Percentiles rank a stretch among this genome's conserved stretches.
phyloP scores from a whole-genome alignment of 2,888 invertebrate species.

The Ormyrus pomaceus region DNA sequence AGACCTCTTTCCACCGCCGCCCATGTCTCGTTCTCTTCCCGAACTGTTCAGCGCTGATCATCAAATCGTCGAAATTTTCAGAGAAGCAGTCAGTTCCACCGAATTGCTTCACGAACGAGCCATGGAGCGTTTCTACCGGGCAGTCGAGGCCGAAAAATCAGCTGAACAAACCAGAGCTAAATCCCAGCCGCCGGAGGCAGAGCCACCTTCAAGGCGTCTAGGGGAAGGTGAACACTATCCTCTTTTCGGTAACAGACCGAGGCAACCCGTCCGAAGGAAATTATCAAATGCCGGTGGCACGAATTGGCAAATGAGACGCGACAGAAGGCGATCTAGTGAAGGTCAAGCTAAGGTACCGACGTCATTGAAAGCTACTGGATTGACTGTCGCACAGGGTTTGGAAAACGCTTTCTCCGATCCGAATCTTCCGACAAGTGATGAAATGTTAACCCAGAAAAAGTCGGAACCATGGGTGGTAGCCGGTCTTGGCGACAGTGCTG shows the following conservation, averaged over 20 bases:
- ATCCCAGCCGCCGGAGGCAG: constrained; percentile 58
- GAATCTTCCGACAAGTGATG: constrained; percentile 63
- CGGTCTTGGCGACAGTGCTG: constrained; percentile 50
- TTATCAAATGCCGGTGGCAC: constrained; percentile 76
- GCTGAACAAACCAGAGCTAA: constrained; percentile 75
- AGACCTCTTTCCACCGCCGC: constrained; percentile 81
- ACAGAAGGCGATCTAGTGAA: constrained; percentile 70
- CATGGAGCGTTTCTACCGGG: constrained; percentile 89
- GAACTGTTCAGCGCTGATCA: constrained; percentile 82
- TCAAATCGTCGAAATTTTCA: constrained; percentile 78
- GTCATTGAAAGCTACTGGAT: neutral
- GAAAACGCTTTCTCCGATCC: constrained; percentile 68
- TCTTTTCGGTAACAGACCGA: constrained; percentile 40
- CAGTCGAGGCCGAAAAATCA: constrained; percentile 85
- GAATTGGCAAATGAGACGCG: constrained; percentile 65
- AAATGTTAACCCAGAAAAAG: constrained; percentile 46
- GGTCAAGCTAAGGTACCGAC: constrained; percentile 62
- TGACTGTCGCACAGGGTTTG: constrained; percentile 46
- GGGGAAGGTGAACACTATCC: constrained; percentile 62
- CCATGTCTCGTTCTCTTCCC: constrained; percentile 87
- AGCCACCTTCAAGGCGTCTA: constrained; percentile 35
- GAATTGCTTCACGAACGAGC: constrained; percentile 89
- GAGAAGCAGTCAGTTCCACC: constrained; percentile 88
- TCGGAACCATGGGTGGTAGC: constrained; percentile 54
- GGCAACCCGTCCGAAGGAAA: constrained; percentile 72